These are phyloP conservation scores for Drosophila atripex DNA, from an alignment of 2,888 invertebrate species.

Conservation along the genomic window DNA sequence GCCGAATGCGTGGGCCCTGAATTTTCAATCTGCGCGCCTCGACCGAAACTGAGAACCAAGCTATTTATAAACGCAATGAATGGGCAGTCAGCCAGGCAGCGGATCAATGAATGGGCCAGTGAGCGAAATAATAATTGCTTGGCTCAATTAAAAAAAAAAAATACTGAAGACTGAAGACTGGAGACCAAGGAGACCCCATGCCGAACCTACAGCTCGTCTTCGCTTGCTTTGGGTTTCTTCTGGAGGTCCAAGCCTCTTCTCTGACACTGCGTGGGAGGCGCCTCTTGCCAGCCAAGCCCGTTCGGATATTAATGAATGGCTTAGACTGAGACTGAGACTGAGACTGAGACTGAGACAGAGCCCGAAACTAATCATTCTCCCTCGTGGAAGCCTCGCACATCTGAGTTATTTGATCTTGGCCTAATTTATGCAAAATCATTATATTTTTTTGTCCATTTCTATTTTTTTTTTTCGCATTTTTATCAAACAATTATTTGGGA, in stretches of 20 bases:
- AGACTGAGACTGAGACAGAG: neutral
- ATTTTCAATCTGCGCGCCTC: conserved; percentile 64
- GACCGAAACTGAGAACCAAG: conserved; percentile 44
- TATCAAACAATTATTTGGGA: conserved; percentile 18
- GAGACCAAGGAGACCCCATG: conserved; percentile 27
- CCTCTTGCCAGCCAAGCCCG: conserved; percentile 20
- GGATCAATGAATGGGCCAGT: conserved; percentile 48
- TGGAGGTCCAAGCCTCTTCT: conserved; percentile 3
- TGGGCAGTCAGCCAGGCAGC: conserved; percentile 30
- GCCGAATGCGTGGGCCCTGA: conserved; percentile 66
- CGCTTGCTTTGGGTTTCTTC: neutral
- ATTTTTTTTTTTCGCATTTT: conserved; percentile 9
- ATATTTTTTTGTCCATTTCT: conserved; percentile 5
- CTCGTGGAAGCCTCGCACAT: conserved; percentile 14
- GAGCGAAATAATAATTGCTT: conserved; percentile 77
- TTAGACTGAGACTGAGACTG: conserved; percentile 27
- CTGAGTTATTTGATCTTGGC: conserved; percentile 39
- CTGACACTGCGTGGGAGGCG: conserved; percentile 68
- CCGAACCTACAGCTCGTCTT: conserved; percentile 30
- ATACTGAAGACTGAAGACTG: no score
- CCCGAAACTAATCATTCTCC: conserved; percentile 62
- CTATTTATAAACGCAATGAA: conserved; percentile 67
- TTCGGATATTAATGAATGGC: conserved; percentile 66
- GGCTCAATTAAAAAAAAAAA: conserved; percentile 66
- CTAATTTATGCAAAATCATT: conserved; percentile 65